Base-by-base conservation (phyloP, 2,888 invertebrate genomes). In the Trichogramma evanescens region DNA sequence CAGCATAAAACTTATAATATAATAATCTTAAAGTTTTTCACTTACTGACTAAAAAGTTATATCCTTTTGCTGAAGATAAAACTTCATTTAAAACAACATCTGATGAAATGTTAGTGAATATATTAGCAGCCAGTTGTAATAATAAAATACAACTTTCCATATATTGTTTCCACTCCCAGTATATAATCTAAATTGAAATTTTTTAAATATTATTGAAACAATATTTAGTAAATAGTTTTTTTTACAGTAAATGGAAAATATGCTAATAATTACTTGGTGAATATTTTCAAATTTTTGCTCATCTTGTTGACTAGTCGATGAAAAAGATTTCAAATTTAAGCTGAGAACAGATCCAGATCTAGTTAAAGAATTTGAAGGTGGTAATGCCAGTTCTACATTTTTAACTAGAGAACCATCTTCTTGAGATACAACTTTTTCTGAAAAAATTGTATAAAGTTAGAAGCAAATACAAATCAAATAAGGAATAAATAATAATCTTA, bases 51-150 rank as follows among this genome's bases (percentile, higher is more conserved):
- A 83, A 74, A 71, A 82, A 84, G 64, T 80, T 79, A 61, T 79
- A 78, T 59, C 83, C 83, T 70, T 82, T 80, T 26, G 79, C 78
- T 42, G 82, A 80, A 50, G 77, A 74, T 54, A 84, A 72, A 13
- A 85, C 81, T 74, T 85, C 83, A 56, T 78, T 77, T 52, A 83
- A 78, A 43, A 84, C 79, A 52, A 76, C 72, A 63, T 82, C 81
- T 45, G 80, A 80, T 54, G 79, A 80, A 63, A 83, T 81, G 55
- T 77, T 79, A 65, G 81, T 81, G 69, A 85, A 83, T 63, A 81
- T 79, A 66, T 78, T 78, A 58, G 81, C 80, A 45, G 83, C 82
- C 63, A 82, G 77, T 69, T 80, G 78, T 50, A 85, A 74, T 55
- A 84, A 71, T 51, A 79, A 71, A 48, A 81, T 74, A 70, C 83